Evolutionary conservation across 2,888 invertebrate species (phyloP).

Genomic region (Argyra leucocephala): DNA sequence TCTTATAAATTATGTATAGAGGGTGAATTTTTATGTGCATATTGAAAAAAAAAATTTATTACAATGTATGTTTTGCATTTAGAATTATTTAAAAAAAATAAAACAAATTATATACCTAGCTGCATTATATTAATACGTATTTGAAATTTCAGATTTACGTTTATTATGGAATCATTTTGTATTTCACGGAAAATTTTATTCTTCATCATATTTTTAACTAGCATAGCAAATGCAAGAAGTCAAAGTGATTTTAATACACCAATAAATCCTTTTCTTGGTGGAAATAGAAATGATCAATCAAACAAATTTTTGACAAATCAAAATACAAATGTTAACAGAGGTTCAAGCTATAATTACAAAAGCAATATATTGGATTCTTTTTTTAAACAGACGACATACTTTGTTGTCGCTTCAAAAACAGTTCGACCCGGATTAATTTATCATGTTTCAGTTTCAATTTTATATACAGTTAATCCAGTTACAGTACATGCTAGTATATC

Average conservation of each 20-base stretch:
- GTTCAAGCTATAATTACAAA: constrained; percentile 32
- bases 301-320: neutral
- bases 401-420: constrained; percentile 83
- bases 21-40: no score
- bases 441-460: constrained; percentile 74
- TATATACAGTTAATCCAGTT: constrained; percentile 68
- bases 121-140: neutral
- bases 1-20: no score
- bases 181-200: neutral
- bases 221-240: neutral
- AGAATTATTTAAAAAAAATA: no score
- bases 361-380: constrained; percentile 34
- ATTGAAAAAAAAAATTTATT: no score
- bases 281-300: constrained; percentile 1
- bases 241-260: neutral
- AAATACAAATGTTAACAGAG: neutral
- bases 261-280: neutral
- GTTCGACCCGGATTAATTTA: constrained; percentile 87
- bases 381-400: constrained; percentile 56
- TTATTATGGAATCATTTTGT: neutral
- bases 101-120: no score
- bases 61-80: no score
- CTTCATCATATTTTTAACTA: neutral
- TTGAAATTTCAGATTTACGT: neutral
- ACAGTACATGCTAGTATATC: constrained; percentile 81